Conservation (phyloP, 1,140 invertebrate genomes). For the Trichonephila clavipes region DNA sequence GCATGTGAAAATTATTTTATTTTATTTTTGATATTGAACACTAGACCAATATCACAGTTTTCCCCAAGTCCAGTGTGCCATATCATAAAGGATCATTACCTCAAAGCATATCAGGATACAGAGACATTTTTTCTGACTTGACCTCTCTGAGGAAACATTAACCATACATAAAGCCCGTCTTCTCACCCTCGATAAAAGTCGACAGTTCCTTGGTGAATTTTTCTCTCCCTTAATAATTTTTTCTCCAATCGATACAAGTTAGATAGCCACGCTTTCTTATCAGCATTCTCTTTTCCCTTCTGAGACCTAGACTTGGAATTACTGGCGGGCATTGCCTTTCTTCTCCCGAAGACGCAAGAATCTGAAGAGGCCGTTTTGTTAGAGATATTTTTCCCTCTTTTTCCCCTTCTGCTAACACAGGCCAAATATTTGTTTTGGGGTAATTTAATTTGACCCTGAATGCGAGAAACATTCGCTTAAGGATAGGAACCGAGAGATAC, state of each 20-base stretch:
- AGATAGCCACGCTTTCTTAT: background rate
- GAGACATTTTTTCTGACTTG: no score
- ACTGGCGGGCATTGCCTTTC: background rate
- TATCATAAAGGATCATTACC: no score
- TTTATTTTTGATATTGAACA: no score
- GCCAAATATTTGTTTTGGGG: constrained; percentile 2
- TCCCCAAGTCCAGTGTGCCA: no score
- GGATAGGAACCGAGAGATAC: background rate
- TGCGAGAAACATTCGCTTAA: background rate
- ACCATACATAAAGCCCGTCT: background rate
- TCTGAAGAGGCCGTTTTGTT: background rate
- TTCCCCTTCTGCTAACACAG: background rate
- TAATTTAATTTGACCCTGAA: background rate
- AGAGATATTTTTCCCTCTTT: background rate
- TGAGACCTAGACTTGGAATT: background rate
- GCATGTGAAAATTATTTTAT: no score
- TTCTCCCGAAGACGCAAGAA: background rate
- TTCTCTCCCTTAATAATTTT: background rate
- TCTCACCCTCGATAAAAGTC: background rate
- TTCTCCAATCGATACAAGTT: background rate
- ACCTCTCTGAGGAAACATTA: background rate
- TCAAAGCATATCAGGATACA: no score
- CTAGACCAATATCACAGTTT: no score
- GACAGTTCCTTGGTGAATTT: background rate
- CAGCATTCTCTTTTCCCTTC: background rate